phyloP scores from a whole-genome alignment of 2,797 vertebrate species.

The Pangasius macronema region DNA sequence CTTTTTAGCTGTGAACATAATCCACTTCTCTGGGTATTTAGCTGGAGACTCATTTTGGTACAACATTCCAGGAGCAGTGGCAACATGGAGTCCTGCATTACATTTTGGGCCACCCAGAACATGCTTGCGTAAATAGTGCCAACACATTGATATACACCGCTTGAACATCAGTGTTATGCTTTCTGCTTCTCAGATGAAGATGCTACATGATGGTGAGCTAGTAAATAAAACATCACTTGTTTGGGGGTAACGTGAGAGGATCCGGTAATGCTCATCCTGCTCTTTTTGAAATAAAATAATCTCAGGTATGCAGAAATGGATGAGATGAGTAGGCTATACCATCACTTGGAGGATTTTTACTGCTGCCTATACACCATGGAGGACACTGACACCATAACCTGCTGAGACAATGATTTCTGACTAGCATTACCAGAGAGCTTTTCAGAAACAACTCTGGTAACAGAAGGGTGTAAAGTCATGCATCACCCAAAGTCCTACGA shows the following conservation, averaged over 20 bases:
- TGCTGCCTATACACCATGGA: too few species aligned
- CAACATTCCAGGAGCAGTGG: neutral
- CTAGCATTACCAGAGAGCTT: too few species aligned
- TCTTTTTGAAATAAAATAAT: neutral
- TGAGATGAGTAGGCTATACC: too few species aligned
- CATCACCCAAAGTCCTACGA: neutral
- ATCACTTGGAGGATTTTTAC: neutral
- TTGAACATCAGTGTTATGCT: too few species aligned
- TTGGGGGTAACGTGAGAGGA: too few species aligned
- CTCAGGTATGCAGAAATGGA: neutral
- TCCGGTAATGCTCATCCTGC: too few species aligned
- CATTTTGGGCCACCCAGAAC: neutral
- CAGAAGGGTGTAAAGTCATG: neutral
- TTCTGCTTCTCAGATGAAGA: too few species aligned
- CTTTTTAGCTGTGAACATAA: neutral
- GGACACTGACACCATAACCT: too few species aligned
- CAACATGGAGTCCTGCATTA: neutral
- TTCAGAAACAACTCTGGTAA: too few species aligned
- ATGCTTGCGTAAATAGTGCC: neutral
- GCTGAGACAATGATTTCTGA: too few species aligned
- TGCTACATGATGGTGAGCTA: too few species aligned
- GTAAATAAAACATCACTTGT: too few species aligned
- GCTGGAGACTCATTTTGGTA: neutral
- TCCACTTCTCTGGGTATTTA: neutral
- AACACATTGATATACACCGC: neutral